Conservation (phyloP, 2,113 vertebrate genomes). For the Enhydra lutris region DNA sequence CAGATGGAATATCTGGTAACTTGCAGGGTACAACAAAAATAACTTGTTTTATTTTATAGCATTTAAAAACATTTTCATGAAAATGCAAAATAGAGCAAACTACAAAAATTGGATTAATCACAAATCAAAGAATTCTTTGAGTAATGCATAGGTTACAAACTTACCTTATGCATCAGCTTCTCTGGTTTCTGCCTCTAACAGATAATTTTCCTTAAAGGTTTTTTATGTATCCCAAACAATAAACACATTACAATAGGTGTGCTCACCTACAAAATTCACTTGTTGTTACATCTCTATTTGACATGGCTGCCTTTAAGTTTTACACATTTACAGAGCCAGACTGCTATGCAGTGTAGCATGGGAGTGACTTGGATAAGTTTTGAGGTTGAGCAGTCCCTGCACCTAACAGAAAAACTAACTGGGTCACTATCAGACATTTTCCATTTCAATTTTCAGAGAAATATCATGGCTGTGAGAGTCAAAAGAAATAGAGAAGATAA, state of each 20-base stretch:
- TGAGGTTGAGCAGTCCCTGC: not conserved
- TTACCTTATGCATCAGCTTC: not conserved
- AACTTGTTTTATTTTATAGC: not conserved
- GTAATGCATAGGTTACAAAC: not conserved
- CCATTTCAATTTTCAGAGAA: not conserved
- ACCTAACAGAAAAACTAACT: not conserved
- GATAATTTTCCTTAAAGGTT: not conserved
- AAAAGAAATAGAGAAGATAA: not conserved
- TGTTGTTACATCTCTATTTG: not conserved
- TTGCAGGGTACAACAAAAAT: constrained; percentile 1
- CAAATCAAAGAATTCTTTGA: constrained; percentile 40
- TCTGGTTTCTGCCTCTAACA: not conserved
- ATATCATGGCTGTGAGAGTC: not conserved
- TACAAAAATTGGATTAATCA: constrained; percentile 32
- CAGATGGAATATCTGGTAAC: not conserved
- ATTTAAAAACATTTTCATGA: constrained; percentile 15
- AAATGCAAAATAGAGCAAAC: constrained; percentile 41
- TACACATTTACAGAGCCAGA: not conserved
- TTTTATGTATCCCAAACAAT: constrained; percentile 23
- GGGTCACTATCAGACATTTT: not conserved
- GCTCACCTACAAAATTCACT: not conserved
- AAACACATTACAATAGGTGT: not conserved
- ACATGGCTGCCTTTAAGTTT: not conserved
- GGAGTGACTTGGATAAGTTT: not conserved
- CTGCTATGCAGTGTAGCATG: not conserved